These are phyloP conservation scores for Catocala sponsa DNA, from an alignment of 2,888 invertebrate genomes.

Conservation along the genomic window DNA sequence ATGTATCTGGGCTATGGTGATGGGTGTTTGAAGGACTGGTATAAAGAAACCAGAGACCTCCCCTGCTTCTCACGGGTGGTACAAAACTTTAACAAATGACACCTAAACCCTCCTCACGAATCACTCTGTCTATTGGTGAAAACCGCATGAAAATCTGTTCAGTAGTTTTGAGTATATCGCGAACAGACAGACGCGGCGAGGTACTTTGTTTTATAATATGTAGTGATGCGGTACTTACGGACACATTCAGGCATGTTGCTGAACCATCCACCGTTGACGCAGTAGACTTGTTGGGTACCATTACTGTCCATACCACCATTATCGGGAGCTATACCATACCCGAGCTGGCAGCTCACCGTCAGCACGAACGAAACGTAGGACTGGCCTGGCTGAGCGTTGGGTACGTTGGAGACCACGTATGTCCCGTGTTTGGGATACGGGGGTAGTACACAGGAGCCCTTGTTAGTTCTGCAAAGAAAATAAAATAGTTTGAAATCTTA, in stretches of 20 bases:
- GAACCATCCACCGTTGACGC: conserved; percentile 10
- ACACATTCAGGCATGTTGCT: conserved; percentile 8
- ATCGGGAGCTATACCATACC: not conserved
- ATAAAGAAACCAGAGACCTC: no score
- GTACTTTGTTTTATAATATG: not conserved
- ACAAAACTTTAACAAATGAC: no score
- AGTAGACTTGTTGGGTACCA: conserved; percentile 8
- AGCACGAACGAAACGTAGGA: not conserved
- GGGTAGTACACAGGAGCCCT: conserved; percentile 10
- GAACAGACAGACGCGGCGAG: no score
- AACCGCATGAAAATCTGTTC: no score
- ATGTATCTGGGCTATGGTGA: no score
- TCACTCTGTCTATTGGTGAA: no score
- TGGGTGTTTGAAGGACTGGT: no score
- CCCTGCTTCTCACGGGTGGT: no score
- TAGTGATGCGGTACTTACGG: conserved; percentile 2
- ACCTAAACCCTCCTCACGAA: no score
- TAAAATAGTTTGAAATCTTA: no score
- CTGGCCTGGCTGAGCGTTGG: conserved; percentile 11
- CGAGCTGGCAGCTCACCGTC: conserved; percentile 5
- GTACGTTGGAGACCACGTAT: conserved; percentile 6
- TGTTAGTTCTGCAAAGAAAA: conserved; percentile 5
- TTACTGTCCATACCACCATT: not conserved
- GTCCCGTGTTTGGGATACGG: conserved; percentile 14
- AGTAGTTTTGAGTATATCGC: no score